Base-by-base conservation (phyloP, 92 coral and sea anemone species). In the Actinostola sp. region DNA sequence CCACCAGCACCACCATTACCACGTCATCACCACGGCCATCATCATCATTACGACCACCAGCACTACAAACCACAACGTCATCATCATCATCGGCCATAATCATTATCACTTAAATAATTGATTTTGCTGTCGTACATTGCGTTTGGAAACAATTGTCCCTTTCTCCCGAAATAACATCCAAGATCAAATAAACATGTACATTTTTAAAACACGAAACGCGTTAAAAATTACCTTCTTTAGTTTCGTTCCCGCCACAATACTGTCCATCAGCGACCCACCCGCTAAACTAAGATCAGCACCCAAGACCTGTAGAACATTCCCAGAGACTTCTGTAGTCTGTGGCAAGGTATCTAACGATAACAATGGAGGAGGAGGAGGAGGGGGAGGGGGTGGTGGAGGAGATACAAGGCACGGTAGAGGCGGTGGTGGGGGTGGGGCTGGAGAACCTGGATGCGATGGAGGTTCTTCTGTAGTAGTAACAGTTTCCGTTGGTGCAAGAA, bases 191-290 rank as follows among this genome's bases (percentile, higher is more conserved):
- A n/a, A n/a, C n/a, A n/a, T n/a, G n/a, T n/a, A n/a, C n/a, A n/a
- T n/a, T n/a, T n/a, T n/a, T n/a, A n/a, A n/a, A n/a, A n/a, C 49
- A 10, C 49, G 10, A 43, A 10, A 43, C 11, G 49, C 49, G n/a
- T n/a, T n/a, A n/a, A n/a, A n/a, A n/a, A n/a, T 31, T 60, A 87
- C 96, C 92, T 86, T 90, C 50, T 71, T 83, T 16, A 90, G 82
- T 53, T 75, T 83, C 2, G 89, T 65, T 48, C 96, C 96, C 20
- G 92, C 89, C 35, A 74, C 74, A 28, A 90, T 90, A 52, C 96
- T 82, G 33, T 90, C 86, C 55, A 90, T 59, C 42, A 86, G 53
- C 21, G 88, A 78, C 3, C 86, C 89, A 0, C 78, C 83, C 11
- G 87, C 88, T 6, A 56, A 54, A 17, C 28, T 69, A 15, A 41